phyloP scores from a whole-genome alignment of 2,888 invertebrate species.

The Lepas anatifera region DNA sequence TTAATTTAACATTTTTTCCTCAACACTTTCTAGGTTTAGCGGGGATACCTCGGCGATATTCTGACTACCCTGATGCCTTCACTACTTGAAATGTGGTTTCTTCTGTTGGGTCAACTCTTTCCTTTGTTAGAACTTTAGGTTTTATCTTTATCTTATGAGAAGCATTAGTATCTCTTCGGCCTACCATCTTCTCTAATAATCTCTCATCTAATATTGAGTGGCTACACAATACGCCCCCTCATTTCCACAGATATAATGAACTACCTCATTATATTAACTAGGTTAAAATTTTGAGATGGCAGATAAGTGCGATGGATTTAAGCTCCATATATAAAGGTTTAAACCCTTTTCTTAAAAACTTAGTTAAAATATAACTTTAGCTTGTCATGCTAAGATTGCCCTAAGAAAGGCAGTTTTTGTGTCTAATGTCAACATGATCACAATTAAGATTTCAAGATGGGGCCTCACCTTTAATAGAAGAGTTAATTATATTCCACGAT shows the following conservation, averaged over 20 bases:
- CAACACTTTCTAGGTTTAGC: conserved; percentile 59
- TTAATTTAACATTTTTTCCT: conserved; percentile 68
- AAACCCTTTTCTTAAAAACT: conserved; percentile 13
- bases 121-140: conserved; percentile 44
- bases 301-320: conserved; percentile 26
- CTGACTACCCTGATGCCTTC: conserved; percentile 55
- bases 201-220: conserved; percentile 43
- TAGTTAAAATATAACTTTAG: too few relatives aligned
- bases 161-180: conserved; percentile 43
- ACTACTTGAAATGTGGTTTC: conserved; percentile 53
- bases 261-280: conserved; percentile 19
- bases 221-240: conserved; percentile 24
- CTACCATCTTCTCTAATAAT: conserved; percentile 40
- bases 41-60: conserved; percentile 62
- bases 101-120: conserved; percentile 52
- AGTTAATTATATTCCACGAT: conserved; percentile 30
- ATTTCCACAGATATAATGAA: conserved; percentile 27
- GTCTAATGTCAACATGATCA: conserved; percentile 26
- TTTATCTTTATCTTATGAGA: conserved; percentile 51
- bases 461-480: conserved; percentile 28
- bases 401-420: too few relatives aligned
- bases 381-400: too few relatives aligned
- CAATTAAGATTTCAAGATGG: conserved; percentile 29
- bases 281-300: conserved; percentile 21
- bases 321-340: conserved; percentile 16